Evolutionary conservation across 2,888 invertebrate species (phyloP), one percentile per base, ranked within the genome.

Genomic region (Terebella lapidaria): DNA sequence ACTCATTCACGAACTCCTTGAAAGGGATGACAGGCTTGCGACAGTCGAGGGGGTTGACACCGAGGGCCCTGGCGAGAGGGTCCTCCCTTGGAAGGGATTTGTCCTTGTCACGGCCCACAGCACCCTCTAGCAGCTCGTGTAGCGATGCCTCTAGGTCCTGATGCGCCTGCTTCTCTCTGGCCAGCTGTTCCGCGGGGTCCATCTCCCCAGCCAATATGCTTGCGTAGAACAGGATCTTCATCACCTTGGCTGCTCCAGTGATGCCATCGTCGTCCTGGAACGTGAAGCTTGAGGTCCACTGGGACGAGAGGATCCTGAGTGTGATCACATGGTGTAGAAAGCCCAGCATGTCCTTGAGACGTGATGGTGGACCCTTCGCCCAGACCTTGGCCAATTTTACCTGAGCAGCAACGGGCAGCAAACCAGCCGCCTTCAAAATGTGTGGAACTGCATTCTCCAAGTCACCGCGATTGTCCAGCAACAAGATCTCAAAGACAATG

Each of bases 1-100:
- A 89, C 80, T 95, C 94, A 80, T 95, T 94, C 81, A 94, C 92
- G 83, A 95, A 95, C 74, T 94, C 94, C 66, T 89, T 88, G 74
- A 90, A 91, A 59, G 91, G 87, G 76, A 95, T 85, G 72, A 87
- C 85, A 42, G 94, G 94, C 74, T 86, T 87, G 54, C 92, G 86
- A 76, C 91, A 89, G 76, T 94, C 91, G 73, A 91, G 81, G 25
- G 88, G 86, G 74, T 87, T 86, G 68, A 92, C 84, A 70, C 87
- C 87, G 73, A 94, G 84, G 82, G 88, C 89, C 64, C 77, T 74
- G 64, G 87, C 91, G 74, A 89, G 80, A 1, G 76, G 74, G 58
- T 78, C 78, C 54, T 75, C 72, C 56, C 72, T 74, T 1, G 68
- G 70, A 3, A 51, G 49, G 2, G 51, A 10, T 54, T 72, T 72